Conservation (phyloP, 2,797 vertebrate species). For the Cryptoblepharus egeriae region DNA sequence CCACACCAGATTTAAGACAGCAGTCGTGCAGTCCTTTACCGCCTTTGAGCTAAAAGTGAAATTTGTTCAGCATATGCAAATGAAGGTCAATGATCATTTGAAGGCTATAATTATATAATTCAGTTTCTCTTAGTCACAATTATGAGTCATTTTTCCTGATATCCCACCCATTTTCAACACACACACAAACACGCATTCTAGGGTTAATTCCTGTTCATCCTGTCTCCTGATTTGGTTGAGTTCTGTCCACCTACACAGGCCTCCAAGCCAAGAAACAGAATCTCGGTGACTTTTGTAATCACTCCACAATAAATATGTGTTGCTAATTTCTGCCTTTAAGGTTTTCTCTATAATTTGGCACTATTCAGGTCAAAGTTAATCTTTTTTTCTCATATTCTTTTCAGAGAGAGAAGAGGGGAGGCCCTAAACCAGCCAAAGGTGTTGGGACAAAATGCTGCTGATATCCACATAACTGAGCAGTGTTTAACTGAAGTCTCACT, state of each 20-base stretch:
- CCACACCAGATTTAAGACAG: constrained; percentile 37
- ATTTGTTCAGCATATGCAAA: constrained; percentile 59
- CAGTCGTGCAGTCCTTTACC: constrained; percentile 41
- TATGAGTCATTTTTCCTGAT: constrained; percentile 65
- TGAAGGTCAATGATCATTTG: constrained; percentile 57
- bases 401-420: not conserved
- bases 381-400: not conserved
- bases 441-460: not conserved
- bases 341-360: not conserved
- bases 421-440: not conserved
- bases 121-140: constrained; percentile 61
- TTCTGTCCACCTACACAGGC: constrained; percentile 49
- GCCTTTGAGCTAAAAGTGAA: constrained; percentile 54
- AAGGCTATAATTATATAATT: constrained; percentile 46
- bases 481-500: not conserved
- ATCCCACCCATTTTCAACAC: constrained; percentile 62
- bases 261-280: constrained; percentile 50
- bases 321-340: not conserved
- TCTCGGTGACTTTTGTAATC: constrained; percentile 29
- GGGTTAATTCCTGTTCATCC: constrained; percentile 66
- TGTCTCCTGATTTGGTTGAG: constrained; percentile 62
- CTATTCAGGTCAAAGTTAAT: not conserved
- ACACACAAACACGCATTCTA: constrained; percentile 54
- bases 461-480: not conserved
- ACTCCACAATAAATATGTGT: not conserved